Evolutionary conservation across 2,888 invertebrate genomes (phyloP).

Genomic region (Hirtodrosophila alboralis): DNA sequence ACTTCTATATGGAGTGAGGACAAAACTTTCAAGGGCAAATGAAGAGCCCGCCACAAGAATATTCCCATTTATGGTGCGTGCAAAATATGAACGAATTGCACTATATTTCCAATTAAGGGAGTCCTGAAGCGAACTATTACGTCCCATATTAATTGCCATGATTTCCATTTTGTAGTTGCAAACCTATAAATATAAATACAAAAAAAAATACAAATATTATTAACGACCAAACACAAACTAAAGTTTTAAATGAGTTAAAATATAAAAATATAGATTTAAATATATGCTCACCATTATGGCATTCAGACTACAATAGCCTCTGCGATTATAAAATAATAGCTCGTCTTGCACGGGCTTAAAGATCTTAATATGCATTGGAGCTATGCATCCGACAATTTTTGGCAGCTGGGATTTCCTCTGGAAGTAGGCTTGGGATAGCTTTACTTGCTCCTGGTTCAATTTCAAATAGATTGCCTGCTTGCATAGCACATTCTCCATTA

Average conservation of each 20-base stretch:
- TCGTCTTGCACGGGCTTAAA: background rate
- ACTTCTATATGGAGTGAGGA: background rate
- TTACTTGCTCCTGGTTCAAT: background rate
- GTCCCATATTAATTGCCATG: background rate
- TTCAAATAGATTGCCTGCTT: background rate
- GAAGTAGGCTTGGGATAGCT: background rate
- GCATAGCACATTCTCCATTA: conserved; percentile 1
- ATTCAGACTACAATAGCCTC: conserved; percentile 1
- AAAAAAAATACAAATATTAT: too few relatives aligned
- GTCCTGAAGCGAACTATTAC: conserved; percentile 1
- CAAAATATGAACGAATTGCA: background rate
- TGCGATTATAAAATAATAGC: background rate
- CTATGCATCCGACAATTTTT: background rate
- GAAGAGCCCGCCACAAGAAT: background rate
- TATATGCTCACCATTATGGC: background rate
- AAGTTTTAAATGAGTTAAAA: too few relatives aligned
- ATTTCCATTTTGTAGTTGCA: conserved; percentile 6
- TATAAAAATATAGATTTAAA: too few relatives aligned
- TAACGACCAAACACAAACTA: too few relatives aligned
- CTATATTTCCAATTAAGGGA: background rate
- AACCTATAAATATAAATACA: background rate
- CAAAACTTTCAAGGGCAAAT: conserved; percentile 1
- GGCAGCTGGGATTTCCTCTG: conserved; percentile 1
- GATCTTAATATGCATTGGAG: conserved; percentile 1
- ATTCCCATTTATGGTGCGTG: background rate